A percentile compares a stretch with the other conserved stretches of the same genome.
Evolutionary conservation across 2,888 invertebrate species (phyloP).

Genomic region (Eucera pruinosa): DNA sequence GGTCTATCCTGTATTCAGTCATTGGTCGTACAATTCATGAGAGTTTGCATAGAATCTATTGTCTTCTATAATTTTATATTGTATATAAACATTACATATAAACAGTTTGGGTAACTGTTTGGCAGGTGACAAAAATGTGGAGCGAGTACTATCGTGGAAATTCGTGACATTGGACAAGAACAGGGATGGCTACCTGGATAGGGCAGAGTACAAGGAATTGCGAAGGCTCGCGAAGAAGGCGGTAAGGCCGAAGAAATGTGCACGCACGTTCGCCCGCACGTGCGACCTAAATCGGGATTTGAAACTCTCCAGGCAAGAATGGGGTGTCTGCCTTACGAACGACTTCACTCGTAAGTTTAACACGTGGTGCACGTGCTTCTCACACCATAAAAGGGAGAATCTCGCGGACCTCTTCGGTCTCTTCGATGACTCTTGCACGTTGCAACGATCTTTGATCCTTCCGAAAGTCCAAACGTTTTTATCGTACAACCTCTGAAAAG

Average conservation of each 20-base stretch:
- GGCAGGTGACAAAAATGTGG: constrained; percentile 80
- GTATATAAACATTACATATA: too few species aligned
- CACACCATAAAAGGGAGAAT: constrained; percentile 34
- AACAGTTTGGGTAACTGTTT: too few species aligned
- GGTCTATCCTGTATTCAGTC: too few species aligned
- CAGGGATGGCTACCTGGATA: constrained; percentile 90
- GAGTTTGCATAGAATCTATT: too few species aligned
- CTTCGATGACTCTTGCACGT: constrained; percentile 25
- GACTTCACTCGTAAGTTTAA: constrained; percentile 92
- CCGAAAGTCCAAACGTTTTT: background rate
- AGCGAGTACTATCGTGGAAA: constrained; percentile 93
- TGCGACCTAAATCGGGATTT: constrained; percentile 94
- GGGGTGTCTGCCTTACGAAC: constrained; percentile 94
- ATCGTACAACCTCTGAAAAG: background rate
- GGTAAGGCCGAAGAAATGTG: constrained; percentile 95
- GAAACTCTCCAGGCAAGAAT: constrained; percentile 91
- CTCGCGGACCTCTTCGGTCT: constrained; percentile 6
- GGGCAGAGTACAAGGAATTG: constrained; percentile 92
- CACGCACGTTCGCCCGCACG: constrained; percentile 93
- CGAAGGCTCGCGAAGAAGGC: constrained; percentile 93
- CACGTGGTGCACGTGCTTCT: constrained; percentile 53
- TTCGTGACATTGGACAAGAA: constrained; percentile 93
- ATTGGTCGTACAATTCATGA: too few species aligned
- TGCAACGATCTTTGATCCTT: constrained; percentile 30
- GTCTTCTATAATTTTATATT: too few species aligned